Evolutionary conservation across 2,113 vertebrate species (phyloP).

Genomic region (Tragulus kanchil): DNA sequence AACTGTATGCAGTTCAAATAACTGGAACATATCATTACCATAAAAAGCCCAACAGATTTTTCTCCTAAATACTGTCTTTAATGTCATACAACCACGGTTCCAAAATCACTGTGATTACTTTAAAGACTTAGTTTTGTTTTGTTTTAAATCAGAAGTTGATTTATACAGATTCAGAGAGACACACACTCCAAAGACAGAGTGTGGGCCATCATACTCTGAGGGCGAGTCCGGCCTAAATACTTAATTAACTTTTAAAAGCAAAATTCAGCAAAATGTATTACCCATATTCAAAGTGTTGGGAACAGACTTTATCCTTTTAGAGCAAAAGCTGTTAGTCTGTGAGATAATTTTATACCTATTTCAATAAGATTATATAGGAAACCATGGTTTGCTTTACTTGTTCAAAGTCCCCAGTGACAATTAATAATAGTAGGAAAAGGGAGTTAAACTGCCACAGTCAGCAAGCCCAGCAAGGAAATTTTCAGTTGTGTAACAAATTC

Average conservation of each 20-base stretch:
- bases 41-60: constrained; percentile 13
- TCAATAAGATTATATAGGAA: constrained; percentile 22
- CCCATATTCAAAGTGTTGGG: constrained; percentile 44
- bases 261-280: constrained; percentile 39
- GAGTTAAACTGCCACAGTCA: constrained; percentile 32
- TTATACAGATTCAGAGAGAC: too few species aligned
- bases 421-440: constrained; percentile 51
- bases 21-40: neutral
- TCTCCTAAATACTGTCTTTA: neutral
- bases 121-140: neutral
- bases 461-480: constrained; percentile 23
- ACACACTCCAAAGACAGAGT: too few species aligned
- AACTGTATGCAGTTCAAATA: constrained; percentile 19
- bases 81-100: neutral
- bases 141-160: too few species aligned
- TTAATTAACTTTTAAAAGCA: constrained; percentile 12
- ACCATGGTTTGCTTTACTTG: constrained; percentile 24
- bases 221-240: too few species aligned
- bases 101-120: constrained; percentile 11
- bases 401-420: constrained; percentile 56
- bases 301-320: constrained; percentile 57
- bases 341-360: constrained; percentile 61
- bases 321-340: constrained; percentile 47
- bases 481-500: constrained; percentile 41
- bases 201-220: too few species aligned